Base-by-base conservation (phyloP, 2,888 invertebrate species). In the Philereme vetulata region DNA sequence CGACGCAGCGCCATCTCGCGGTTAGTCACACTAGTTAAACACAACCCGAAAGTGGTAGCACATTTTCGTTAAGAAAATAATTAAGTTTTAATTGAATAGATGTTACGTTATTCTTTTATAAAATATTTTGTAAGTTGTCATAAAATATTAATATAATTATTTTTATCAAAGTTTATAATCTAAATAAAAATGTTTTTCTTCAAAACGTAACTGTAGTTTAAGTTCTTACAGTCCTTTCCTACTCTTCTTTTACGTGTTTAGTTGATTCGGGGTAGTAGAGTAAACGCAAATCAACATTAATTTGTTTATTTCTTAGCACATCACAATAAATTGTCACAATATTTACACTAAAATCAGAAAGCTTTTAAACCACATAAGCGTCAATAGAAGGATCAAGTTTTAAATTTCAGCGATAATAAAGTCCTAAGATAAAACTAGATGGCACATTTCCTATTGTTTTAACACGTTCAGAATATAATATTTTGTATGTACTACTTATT, bases 141-240 rank as follows among this genome's bases (percentile, higher is more conserved):
- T 92, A 91, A 91, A 92, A 92, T 90, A 90, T 90, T 92, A 92
- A 91, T 92, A 92, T 92, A 92, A 92, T 92, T 89, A 92, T 92
- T 93, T 93, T 92, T 93, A 93, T 93, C 93, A 93, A 93, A 93
- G 92, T 93, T 93, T 93, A 93, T 93, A 93, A 93, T 92, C 92
- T 92, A 90, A 92, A 93, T 92, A 92, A 92, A 93, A 90, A 91
- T 88, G 90, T 90, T 91, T 92, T 92, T 90, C 92, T 92, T 90
- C 90, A 90, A 90, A 90, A 90, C 87, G 85, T 83, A 76, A 71
- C 64, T 65, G 64, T 77, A 60, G 79, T 82, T 82, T 85, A 77
- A 62, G 77, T 84, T 81, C 84, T 75, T 66, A 77, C 70, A 21
- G 21, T 74, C 68, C 45, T 55, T 42, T 53, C 36, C 55, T 40